Evolutionary conservation across 1,140 invertebrate genomes (phyloP), one percentile per base, ranked within the genome.

Genomic region (Dolichoris vasculosae): DNA sequence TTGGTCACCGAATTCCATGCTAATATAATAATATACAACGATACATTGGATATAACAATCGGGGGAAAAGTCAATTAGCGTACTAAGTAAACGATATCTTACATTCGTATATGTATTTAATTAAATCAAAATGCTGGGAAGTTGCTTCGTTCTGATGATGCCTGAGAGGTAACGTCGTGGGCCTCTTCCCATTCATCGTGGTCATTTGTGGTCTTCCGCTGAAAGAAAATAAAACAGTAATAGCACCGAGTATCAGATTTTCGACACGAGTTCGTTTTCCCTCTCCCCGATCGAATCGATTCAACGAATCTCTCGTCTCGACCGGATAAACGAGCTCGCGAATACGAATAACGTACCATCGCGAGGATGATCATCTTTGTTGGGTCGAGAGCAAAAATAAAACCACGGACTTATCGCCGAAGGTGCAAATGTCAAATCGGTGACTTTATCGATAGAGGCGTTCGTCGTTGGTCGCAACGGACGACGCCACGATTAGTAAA

Each of bases 81-180:
- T 76, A 38, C 0, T 40, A 17, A 73, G 9, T 23, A 76, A 64
- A 83, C 6, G 17, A 64, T 81, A 64, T 89, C 91, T 91, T 89
- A 94, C 93, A 94, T 69, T 94, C 94, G 89, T 89, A 93, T 67
- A 95, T 94, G 76, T 94, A 95, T 88, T 93, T 94, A 40, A 94
- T 94, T 85, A 94, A 89, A 84, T 94, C 94, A 88, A 94, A 93
- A 88, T 95, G 94, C 83, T 94, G 94, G 15, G 94, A 90, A 77
- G 91, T 88, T 43, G 91, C 89, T 85, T 93, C 91, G 84, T 89
- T 87, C 77, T 92, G 92, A 87, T 91, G 92, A 88, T 91, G 78
- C 15, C 84, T 90, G 40, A 87, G 88, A n/a, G 91, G 88, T 78
- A 93, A 91, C 3, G 90, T 89, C 2, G 91, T 90, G 78, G 89